Percentiles rank a stretch among this genome's conserved stretches.
These are phyloP conservation scores for Hyperoplus immaculatus DNA, from an alignment of 2,797 vertebrate genomes.

Conservation along the genomic window DNA sequence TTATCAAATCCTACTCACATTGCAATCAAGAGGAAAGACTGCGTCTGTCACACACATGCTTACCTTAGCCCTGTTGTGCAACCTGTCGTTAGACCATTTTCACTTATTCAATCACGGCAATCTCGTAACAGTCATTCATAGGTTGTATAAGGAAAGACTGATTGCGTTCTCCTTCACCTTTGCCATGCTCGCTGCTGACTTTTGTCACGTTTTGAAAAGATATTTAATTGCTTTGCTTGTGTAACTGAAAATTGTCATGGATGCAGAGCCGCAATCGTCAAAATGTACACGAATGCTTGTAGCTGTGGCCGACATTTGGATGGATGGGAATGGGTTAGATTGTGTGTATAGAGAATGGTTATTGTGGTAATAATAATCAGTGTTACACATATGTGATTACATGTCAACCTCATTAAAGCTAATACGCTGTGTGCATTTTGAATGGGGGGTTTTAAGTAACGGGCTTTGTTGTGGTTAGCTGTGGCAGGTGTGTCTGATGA, in stretches of 20 bases:
- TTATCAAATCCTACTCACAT: constrained; percentile 12
- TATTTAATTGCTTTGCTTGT: constrained; percentile 8
- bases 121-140: constrained; percentile 14
- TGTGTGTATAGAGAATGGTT: not conserved
- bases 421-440: constrained; percentile 18
- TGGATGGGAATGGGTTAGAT: constrained; percentile 9
- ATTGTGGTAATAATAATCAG: constrained; percentile 26
- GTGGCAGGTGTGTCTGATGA: constrained; percentile 54
- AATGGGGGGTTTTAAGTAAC: not conserved
- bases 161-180: constrained; percentile 37
- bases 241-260: constrained; percentile 14
- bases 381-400: constrained; percentile 25
- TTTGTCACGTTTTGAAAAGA: not conserved
- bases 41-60: constrained; percentile 28
- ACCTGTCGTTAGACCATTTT: constrained; percentile 14
- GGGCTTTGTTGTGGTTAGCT: constrained; percentile 25
- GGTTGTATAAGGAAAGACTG: constrained; percentile 12
- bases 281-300: not conserved
- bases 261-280: not conserved
- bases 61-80: constrained; percentile 25
- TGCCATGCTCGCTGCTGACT: constrained; percentile 15
- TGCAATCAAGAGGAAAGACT: constrained; percentile 14
- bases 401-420: constrained; percentile 36
- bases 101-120: constrained; percentile 39
- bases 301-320: constrained; percentile 6